These are phyloP conservation scores for Pocota personata DNA, from an alignment of 2,888 invertebrate species.

Conservation along the genomic window DNA sequence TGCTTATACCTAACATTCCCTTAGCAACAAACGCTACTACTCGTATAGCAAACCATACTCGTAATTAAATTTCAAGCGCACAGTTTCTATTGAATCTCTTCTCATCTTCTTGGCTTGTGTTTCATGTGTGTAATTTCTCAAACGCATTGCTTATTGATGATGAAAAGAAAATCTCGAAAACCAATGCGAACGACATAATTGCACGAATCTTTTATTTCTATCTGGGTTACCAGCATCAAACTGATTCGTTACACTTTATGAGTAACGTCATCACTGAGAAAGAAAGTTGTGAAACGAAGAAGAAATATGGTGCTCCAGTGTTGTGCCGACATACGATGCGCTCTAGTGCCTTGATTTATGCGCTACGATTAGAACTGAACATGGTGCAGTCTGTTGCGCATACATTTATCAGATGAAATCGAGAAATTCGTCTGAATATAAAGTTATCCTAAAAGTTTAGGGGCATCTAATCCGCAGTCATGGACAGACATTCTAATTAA, in stretches of 20 bases:
- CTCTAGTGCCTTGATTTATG: constrained; percentile 69
- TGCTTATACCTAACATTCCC: no score
- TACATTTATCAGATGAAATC: constrained; percentile 20
- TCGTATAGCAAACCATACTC: neutral
- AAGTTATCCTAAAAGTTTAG: constrained; percentile 7
- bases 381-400: constrained; percentile 23
- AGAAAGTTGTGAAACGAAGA: constrained; percentile 49
- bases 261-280: constrained; percentile 50
- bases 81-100: neutral
- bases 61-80: constrained; percentile 3
- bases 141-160: constrained; percentile 60
- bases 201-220: constrained; percentile 49
- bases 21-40: no score
- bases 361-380: constrained; percentile 38
- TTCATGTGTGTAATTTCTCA: constrained; percentile 31
- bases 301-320: constrained; percentile 3
- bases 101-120: neutral
- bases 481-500: constrained; percentile 22
- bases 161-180: constrained; percentile 63
- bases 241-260: constrained; percentile 62
- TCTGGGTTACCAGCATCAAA: constrained; percentile 64
- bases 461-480: neutral
- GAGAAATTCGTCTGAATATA: neutral
- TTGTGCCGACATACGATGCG: constrained; percentile 32
- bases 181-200: constrained; percentile 61